Evolutionary conservation across 2,797 vertebrate genomes (phyloP).

Genomic region (Labeo calbasu): DNA sequence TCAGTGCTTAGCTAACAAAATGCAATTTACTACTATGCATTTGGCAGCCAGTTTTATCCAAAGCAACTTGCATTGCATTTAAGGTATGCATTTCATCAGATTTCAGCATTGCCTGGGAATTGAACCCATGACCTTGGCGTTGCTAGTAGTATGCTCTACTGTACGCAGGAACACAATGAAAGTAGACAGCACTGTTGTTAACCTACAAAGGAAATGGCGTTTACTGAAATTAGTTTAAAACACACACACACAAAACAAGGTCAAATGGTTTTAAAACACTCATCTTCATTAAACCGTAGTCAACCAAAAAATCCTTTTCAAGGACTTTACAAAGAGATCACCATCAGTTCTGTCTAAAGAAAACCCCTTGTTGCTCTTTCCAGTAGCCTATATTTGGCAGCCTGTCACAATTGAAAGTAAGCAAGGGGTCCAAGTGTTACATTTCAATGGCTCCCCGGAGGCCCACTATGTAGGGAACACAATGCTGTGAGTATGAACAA

Average conservation of each 20-base stretch:
- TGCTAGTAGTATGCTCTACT: background rate
- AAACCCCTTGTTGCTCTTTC: conserved; percentile 17
- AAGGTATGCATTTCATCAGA: background rate
- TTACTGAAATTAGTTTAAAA: background rate
- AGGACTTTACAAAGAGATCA: background rate
- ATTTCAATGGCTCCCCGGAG: conserved; percentile 41
- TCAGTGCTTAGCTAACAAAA: background rate
- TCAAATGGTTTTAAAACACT: background rate
- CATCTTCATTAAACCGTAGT: background rate
- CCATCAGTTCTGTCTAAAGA: background rate
- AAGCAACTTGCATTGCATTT: background rate
- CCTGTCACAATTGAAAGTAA: conserved; percentile 40
- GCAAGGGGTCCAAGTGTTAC: conserved; percentile 32
- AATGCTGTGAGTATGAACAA: conserved; percentile 38
- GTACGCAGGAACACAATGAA: background rate
- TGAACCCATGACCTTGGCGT: background rate
- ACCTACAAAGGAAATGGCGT: background rate
- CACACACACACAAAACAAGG: background rate
- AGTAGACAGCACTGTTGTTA: background rate
- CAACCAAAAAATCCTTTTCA: background rate
- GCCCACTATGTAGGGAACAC: conserved; percentile 34
- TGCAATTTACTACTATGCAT: background rate
- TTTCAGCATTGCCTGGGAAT: background rate
- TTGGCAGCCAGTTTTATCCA: background rate
- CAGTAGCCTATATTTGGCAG: conserved; percentile 46